phyloP scores from a whole-genome alignment of 2,797 vertebrate genomes.

The Gastrophryne carolinensis region DNA sequence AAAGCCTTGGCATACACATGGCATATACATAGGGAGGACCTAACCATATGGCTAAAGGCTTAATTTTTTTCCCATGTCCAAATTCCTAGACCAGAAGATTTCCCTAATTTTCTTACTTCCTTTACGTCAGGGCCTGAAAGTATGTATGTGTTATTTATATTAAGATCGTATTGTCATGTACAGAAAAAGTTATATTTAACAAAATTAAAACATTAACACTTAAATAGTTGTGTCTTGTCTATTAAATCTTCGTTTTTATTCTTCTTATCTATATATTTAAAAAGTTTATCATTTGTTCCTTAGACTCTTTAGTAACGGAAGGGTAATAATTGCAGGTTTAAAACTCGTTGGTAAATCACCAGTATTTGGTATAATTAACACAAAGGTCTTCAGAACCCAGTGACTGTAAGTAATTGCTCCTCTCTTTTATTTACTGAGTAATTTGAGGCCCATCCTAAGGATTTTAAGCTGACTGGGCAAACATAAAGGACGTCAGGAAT shows the following conservation, averaged over 20 bases:
- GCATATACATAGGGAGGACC: too few species aligned
- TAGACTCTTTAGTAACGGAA: too few species aligned
- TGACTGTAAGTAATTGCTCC: conserved; percentile 89
- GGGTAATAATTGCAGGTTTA: conserved; percentile 19
- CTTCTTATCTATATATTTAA: background rate
- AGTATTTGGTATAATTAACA: conserved; percentile 85
- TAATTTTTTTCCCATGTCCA: too few species aligned
- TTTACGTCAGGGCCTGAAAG: too few species aligned
- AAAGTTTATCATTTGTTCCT: too few species aligned
- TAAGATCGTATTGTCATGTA: too few species aligned
- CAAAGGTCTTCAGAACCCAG: conserved; percentile 80
- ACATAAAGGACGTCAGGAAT: conserved; percentile 89
- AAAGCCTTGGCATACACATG: too few species aligned
- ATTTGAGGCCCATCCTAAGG: conserved; percentile 79
- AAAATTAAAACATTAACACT: background rate
- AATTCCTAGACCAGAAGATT: too few species aligned
- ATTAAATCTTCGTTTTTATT: background rate
- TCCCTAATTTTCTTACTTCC: too few species aligned
- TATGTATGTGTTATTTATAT: too few species aligned
- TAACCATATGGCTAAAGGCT: too few species aligned
- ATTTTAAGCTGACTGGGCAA: conserved; percentile 90
- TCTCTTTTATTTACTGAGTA: conserved; percentile 80
- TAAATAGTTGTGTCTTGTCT: background rate
- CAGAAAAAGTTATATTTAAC: background rate
- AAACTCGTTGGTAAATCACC: conserved; percentile 77